Base-by-base conservation (phyloP, 2,888 invertebrate genomes). In the Odontothrips loti region DNA sequence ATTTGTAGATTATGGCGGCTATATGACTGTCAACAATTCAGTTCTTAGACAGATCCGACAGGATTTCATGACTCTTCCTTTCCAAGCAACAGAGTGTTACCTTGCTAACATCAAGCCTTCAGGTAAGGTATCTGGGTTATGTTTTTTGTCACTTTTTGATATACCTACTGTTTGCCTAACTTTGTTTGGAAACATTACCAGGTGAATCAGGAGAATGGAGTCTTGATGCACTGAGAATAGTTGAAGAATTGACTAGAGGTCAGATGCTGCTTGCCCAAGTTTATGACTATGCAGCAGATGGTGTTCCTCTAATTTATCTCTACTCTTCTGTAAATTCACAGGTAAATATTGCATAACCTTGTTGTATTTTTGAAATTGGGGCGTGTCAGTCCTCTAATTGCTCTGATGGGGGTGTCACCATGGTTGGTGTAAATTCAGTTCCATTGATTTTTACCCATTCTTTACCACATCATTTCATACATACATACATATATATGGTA, bases 1-100 rank as follows among this genome's bases (percentile, higher is more conserved):
- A 88, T 93, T 96, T 87, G 93, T 99, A 80, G 99, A 99, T 89
- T 96, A 96, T 86, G 99, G 99, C 80, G 99, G 99, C 80, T 99
- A 95, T 88, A 92, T 93, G 86, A 91, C 91, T 82, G 91, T 97
- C 81, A 92, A 92, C 85, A 93, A 93, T 84, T 90, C 91, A 81
- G 91, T 92, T 84, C 91, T 99, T 86, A 92, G 96, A 86, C 97
- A 98, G 89, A 97, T 99, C 84, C 92, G 97, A 85, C 93, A 93
- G 81, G 98, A 99, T 88, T 98, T 97, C 87, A 93, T 98, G 91
- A 90, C 93, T 82, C 90, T 98, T 87, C 99, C 99, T 81, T 99
- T 99, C 92, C 98, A 99, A 91, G 96, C 98, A 82, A 94, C 96
- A 80, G 99, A 99, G 90, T 96, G 98, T 87, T 92, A 94, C 87